Evolutionary conservation across 2,888 invertebrate genomes (phyloP), one percentile per base, ranked within the genome.

Genomic region (Bimastos eiseni): DNA sequence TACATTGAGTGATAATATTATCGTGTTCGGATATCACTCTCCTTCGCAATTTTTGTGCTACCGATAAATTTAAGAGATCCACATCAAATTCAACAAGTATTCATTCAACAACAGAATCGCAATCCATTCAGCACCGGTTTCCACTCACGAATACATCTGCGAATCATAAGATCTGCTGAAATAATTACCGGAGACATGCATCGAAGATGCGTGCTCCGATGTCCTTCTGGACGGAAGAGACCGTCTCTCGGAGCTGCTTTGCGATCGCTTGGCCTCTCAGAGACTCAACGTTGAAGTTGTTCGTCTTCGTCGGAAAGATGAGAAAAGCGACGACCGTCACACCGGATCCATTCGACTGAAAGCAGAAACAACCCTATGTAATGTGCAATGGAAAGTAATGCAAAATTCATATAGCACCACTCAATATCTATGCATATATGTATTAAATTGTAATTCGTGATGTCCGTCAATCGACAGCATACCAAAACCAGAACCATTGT

Each of bases 271-370:
- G 99, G 0, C 99, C 99, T 90, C 98, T 96, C 19, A 99, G 96
- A 89, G 98, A 98, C 95, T 99, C 99, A 41, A 99, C 99, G 95
- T 99, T 99, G 95, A 99, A 99, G 95, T 99, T 99, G 95, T 99
- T 98, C 0, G 99, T 98, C 94, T 97, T 97, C 0, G 99, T 97
- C 0, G 99, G 99, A 95, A 99, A 99, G 93, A 99, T 99, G 90
- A 99, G 96, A 95, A 99, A 99, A 17, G 99, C 99, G 13, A 99
- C 97, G 0, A 99, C 98, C 0, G 99, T 99, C 93, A 97, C 96
- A 90, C 98, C 98, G 0, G 98, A 97, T 44, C 96, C 96, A 1
- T 83, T 83, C 38, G 91, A 91, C n/a, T 86, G 86, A 86, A 86
- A 34, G 19, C 33, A 33, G 84, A 34, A 84, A 30, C 30, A 86